A percentile compares a stretch with the other conserved stretches of the same genome.
These are phyloP conservation scores for Pseudopodoces humilis DNA, from an alignment of 2,113 vertebrate genomes.

Conservation along the genomic window DNA sequence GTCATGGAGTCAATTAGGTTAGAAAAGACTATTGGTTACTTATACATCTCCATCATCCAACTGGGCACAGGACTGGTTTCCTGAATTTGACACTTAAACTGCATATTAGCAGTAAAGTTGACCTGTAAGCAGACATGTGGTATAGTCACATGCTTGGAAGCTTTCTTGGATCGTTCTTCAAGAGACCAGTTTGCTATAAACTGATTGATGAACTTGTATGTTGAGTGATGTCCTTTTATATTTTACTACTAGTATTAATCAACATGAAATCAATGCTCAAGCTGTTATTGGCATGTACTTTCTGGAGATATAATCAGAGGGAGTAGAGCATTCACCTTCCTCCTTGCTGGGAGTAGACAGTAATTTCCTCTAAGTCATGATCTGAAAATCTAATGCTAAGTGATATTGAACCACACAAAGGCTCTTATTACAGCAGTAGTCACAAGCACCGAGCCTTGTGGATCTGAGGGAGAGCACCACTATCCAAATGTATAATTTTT, in stretches of 20 bases:
- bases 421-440: background rate
- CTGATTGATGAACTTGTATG: background rate
- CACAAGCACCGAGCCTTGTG: background rate
- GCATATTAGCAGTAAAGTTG: background rate
- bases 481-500: background rate
- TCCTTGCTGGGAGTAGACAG: background rate
- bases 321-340: background rate
- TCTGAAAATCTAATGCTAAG: constrained; percentile 7
- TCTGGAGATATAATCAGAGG: background rate
- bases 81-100: background rate
- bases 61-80: background rate
- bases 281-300: background rate
- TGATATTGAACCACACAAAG: constrained; percentile 21
- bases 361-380: constrained; percentile 26
- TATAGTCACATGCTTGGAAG: background rate
- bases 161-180: background rate
- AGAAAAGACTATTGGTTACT: background rate
- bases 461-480: background rate
- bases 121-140: background rate
- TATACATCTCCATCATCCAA: background rate
- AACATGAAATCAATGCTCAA: background rate
- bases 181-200: background rate
- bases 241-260: background rate
- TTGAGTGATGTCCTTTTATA: background rate
- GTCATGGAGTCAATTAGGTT: background rate